Percentiles rank a stretch among this genome's conserved stretches.
phyloP scores from a whole-genome alignment of 1,140 invertebrate species.

The Drosophila lini region DNA sequence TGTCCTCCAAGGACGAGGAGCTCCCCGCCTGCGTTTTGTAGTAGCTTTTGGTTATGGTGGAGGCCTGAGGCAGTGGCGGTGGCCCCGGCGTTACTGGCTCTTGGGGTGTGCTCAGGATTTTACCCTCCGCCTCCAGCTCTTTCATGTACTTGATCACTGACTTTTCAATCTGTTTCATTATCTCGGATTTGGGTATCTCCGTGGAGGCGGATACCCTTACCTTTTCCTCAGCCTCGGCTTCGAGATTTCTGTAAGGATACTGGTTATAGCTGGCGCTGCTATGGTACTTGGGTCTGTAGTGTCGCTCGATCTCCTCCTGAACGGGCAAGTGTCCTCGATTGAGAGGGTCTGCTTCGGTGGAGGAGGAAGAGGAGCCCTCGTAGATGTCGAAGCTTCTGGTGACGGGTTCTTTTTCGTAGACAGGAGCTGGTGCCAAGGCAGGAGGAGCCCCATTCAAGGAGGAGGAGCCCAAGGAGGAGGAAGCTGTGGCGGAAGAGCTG shows the following conservation, averaged over 20 bases:
- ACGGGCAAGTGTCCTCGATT: neutral
- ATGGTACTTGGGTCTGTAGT: slow-evolving; percentile 75
- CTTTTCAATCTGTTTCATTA: slow-evolving; percentile 83
- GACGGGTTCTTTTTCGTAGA: slow-evolving; percentile 74
- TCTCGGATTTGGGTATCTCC: slow-evolving; percentile 82
- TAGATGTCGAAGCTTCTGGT: slow-evolving; percentile 73
- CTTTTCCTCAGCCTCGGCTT: slow-evolving; percentile 70
- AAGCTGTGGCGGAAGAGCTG: slow-evolving; percentile 40
- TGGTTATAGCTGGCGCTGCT: slow-evolving; percentile 33
- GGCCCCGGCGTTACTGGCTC: slow-evolving; percentile 32
- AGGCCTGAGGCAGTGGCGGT: slow-evolving; percentile 24
- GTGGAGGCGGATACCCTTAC: slow-evolving; percentile 77
- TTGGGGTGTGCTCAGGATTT: slow-evolving; percentile 72
- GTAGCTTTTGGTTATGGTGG: slow-evolving; percentile 61
- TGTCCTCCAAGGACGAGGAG: slow-evolving; percentile 43
- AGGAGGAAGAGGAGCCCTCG: slow-evolving; percentile 28
- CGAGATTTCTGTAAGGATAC: slow-evolving; percentile 50
- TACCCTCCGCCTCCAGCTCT: slow-evolving; percentile 80
- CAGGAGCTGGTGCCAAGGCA: slow-evolving; percentile 49
- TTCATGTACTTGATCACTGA: slow-evolving; percentile 83
- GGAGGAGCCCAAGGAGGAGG: slow-evolving; percentile 6
- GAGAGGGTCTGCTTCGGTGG: slow-evolving; percentile 8
- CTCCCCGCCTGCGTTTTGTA: slow-evolving; percentile 66
- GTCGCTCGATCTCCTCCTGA: slow-evolving; percentile 61
- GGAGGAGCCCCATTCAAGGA: slow-evolving; percentile 6